Base-by-base conservation (phyloP, 2,113 vertebrate genomes). In the Bettongia penicillata region DNA sequence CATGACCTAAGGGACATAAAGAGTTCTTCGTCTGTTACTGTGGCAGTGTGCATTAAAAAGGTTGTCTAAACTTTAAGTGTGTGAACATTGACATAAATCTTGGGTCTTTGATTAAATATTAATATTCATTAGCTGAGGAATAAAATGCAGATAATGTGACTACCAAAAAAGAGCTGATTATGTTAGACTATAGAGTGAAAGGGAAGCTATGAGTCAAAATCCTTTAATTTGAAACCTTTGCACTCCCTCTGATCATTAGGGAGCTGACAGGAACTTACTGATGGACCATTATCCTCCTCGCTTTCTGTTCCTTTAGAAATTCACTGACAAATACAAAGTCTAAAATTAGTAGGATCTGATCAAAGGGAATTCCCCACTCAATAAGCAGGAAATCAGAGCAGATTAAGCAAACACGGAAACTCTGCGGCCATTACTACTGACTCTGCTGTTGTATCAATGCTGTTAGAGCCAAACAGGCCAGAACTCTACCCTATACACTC, bases 91-190 rank as follows among this genome's bases (percentile, higher is more conserved):
- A 77, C 16, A 77, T 48, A 12, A n/a, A 92, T 8, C 95, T 12
- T 25, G 57, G 93, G 94, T 55, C 51, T 53, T 53, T 94, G 94
- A 95, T 97, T 96, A 91, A 10, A 93, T 94, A 94, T 96, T 96
- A 24, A 57, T 91, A 8, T 68, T 48, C 91, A 93, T 93, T 96
- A 92, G 24, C 47, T 92, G 96, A 57, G 92, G 47, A 47, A 3
- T 51, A 43, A 43, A 84, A 23, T 43, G 16, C 37, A 84, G n/a
- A 84, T 84, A 84, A 2, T 43, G 19, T 84, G 6, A 43, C 43
- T 84, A 84, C 68, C n/a, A 77, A 61, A 91, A 51, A 8, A 48
- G 0, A 28, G 90, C 1, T 89, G 90, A 3, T 93, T 28, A 77
- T 57, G 24, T 95, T 6, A n/a, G 12, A 57, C 25, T 7, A 93